These are phyloP conservation scores for Astreopora myriophthalma DNA, from an alignment of 64 coral and sea anemone genomes.

Conservation along the genomic window DNA sequence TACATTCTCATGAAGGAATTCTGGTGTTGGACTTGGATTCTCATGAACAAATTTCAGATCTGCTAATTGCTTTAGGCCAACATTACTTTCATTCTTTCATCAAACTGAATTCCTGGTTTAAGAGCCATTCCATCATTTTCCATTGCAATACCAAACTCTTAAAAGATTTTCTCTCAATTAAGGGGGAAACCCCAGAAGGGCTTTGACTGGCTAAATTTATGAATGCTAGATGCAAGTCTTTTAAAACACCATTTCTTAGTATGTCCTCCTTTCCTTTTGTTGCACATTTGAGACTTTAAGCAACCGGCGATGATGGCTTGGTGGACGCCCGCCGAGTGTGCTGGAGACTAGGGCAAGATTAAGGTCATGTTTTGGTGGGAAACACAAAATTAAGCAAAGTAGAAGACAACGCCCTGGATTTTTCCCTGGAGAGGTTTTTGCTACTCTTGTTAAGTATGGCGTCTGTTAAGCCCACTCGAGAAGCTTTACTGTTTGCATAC, in stretches of 20 bases:
- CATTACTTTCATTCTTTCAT: slow-evolving; percentile 6
- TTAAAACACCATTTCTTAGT: background rate
- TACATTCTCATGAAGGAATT: slow-evolving; percentile 50
- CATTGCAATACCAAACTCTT: slow-evolving; percentile 2
- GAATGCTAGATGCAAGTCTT: background rate
- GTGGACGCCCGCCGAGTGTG: background rate
- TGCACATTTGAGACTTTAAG: background rate
- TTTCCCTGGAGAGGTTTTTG: background rate
- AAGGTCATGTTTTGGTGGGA: background rate
- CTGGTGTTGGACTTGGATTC: slow-evolving; percentile 3
- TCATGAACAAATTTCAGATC: slow-evolving; percentile 34
- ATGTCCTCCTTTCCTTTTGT: slow-evolving; percentile 54
- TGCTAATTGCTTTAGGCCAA: background rate
- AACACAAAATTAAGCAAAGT: background rate
- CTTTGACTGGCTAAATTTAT: no score
- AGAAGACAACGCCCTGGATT: background rate
- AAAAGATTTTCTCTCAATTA: slow-evolving; percentile 3
- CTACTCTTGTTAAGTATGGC: background rate
- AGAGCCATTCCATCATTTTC: slow-evolving; percentile 60
- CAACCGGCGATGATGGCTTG: background rate
- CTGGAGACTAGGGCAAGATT: background rate
- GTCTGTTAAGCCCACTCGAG: background rate
- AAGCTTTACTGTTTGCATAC: background rate
- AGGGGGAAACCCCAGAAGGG: no score
- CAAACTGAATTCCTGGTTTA: slow-evolving; percentile 47